A percentile compares a stretch with the other conserved stretches of the same genome.
Evolutionary conservation across 2,113 vertebrate genomes (phyloP).

Genomic region (Axis porcinus): DNA sequence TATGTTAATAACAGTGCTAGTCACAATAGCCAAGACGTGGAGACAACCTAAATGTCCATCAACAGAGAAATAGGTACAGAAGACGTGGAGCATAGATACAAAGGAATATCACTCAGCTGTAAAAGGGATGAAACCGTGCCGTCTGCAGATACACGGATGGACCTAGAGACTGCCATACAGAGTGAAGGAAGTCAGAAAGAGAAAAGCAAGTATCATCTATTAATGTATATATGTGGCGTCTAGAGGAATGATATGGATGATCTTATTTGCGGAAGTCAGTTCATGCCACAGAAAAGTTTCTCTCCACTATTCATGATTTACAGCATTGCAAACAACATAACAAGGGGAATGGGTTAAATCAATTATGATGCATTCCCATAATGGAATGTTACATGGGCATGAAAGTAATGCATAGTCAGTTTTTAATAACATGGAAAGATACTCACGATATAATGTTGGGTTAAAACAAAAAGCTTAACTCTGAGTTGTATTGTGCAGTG

Average conservation of each 20-base stretch:
- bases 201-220: neutral
- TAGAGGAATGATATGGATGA: neutral
- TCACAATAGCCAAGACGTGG: neutral
- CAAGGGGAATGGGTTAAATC: neutral
- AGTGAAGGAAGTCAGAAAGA: neutral
- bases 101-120: neutral
- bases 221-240: neutral
- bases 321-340: neutral
- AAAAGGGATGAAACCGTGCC: accelerated
- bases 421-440: neutral
- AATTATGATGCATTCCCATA: neutral
- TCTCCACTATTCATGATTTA: neutral
- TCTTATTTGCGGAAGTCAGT: neutral
- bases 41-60: neutral
- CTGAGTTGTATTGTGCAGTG: neutral
- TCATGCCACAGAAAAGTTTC: neutral
- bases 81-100: neutral
- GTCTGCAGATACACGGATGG: accelerated
- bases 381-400: neutral
- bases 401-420: neutral
- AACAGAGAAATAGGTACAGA: neutral
- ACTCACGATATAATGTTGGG: neutral
- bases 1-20: neutral
- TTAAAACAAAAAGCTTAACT: neutral
- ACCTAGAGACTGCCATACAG: neutral